These are phyloP conservation scores for Apis cerana DNA, from an alignment of 1,140 invertebrate species.

Conservation along the genomic window DNA sequence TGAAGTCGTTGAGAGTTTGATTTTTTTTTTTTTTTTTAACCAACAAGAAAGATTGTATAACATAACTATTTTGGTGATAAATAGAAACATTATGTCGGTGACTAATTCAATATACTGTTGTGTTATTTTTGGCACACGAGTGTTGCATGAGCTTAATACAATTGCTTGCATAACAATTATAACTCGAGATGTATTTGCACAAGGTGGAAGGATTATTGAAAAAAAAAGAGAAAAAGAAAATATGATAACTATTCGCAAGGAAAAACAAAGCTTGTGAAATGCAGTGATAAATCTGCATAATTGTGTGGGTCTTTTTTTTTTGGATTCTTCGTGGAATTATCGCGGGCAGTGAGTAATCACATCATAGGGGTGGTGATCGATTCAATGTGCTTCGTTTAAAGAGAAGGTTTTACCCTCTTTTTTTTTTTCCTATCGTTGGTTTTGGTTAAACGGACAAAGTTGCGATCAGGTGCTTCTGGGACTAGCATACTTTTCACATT, in stretches of 20 bases:
- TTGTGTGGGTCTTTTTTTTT: slow-evolving; percentile 22
- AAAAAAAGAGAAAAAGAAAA: neutral
- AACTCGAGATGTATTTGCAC: slow-evolving; percentile 21
- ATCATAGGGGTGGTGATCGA: slow-evolving; percentile 55
- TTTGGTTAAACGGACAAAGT: slow-evolving; percentile 65
- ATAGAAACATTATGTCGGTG: neutral
- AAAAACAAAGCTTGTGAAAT: slow-evolving; percentile 77
- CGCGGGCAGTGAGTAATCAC: slow-evolving; percentile 39
- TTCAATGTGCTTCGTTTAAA: slow-evolving; percentile 59
- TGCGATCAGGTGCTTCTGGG: slow-evolving; percentile 69
- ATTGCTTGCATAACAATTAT: slow-evolving; percentile 36
- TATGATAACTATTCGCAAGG: slow-evolving; percentile 42
- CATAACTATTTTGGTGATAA: neutral
- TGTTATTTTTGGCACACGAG: neutral
- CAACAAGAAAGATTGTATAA: neutral
- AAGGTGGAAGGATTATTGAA: slow-evolving; percentile 22
- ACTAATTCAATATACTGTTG: neutral
- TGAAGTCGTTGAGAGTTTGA: no score
- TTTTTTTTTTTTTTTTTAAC: neutral
- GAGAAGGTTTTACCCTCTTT: slow-evolving; percentile 13
- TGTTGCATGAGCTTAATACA: slow-evolving; percentile 42
- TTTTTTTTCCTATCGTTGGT: slow-evolving; percentile 47
- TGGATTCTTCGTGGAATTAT: slow-evolving; percentile 39
- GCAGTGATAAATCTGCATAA: slow-evolving; percentile 30
- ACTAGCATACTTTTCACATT: slow-evolving; percentile 64